Percentiles rank a stretch among this genome's conserved stretches.
These are phyloP conservation scores for Coracias cyanogaster DNA, from an alignment of 2,797 vertebrate species.

Conservation along the genomic window DNA sequence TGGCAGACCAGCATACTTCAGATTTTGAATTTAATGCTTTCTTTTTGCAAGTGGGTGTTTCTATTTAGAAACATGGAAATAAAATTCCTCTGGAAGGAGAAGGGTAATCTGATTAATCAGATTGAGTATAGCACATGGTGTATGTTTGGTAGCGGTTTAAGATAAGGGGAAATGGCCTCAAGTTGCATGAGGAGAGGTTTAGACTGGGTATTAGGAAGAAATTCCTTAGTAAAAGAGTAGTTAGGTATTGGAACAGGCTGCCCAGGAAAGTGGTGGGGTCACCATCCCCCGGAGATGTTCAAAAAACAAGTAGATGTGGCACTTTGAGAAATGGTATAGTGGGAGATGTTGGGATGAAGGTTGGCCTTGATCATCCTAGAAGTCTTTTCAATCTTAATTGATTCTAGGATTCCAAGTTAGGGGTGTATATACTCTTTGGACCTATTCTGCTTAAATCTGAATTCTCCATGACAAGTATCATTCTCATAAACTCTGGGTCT, in stretches of 20 bases:
- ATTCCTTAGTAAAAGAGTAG: too few species aligned
- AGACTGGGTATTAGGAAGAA: too few species aligned
- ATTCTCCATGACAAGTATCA: not conserved
- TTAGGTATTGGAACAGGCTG: too few species aligned
- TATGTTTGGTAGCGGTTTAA: not conserved
- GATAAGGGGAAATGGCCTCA: too few species aligned
- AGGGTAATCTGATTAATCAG: not conserved
- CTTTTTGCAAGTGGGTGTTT: not conserved
- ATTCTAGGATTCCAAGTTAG: not conserved
- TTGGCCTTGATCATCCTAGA: too few species aligned
- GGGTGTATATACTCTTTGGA: not conserved
- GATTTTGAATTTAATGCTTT: not conserved
- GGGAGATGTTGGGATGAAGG: too few species aligned
- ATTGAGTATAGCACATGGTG: not conserved
- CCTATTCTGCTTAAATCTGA: not conserved
- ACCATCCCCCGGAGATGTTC: too few species aligned
- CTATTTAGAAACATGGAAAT: not conserved
- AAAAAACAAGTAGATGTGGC: too few species aligned
- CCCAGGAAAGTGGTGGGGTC: too few species aligned
- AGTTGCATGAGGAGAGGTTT: too few species aligned
- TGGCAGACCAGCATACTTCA: not conserved
- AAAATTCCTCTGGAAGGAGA: not conserved
- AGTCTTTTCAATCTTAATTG: too few species aligned
- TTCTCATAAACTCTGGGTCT: accelerated
- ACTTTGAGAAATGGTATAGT: too few species aligned